A percentile compares a stretch with the other conserved stretches of the same genome.
Conservation (phyloP, 1,140 invertebrate species). For the Sminthurides bifidus region DNA sequence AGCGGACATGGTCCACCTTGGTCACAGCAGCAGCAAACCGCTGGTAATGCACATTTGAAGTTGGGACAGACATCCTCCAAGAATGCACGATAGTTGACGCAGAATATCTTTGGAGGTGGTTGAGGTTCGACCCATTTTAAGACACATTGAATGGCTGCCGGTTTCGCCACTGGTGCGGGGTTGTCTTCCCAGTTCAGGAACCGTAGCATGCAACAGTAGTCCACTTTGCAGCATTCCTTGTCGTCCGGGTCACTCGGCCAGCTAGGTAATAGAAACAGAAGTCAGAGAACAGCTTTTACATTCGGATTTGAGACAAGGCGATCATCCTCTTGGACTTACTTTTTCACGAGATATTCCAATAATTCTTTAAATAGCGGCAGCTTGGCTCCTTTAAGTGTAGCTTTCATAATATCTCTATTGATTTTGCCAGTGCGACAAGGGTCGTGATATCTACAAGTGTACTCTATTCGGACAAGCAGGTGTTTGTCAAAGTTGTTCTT, state of each 20-base stretch:
- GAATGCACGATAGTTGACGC: conserved; percentile 30
- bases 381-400: conserved; percentile 29
- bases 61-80: conserved; percentile 28
- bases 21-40: conserved; percentile 23
- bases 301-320: not conserved
- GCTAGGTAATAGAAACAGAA: not conserved
- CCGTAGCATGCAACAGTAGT: conserved; percentile 26
- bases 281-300: not conserved
- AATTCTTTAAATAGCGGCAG: conserved; percentile 24
- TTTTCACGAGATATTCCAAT: conserved; percentile 29
- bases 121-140: conserved; percentile 28
- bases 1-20: conserved; percentile 14
- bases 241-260: too few species aligned
- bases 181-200: conserved; percentile 30
- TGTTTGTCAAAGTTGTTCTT: conserved; percentile 24
- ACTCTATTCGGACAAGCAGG: conserved; percentile 23
- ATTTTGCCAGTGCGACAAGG: conserved; percentile 29
- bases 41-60: conserved; percentile 24
- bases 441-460: conserved; percentile 28
- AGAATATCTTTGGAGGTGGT: conserved; percentile 29
- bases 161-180: conserved; percentile 26
- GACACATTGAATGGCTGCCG: conserved; percentile 25
- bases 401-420: conserved; percentile 23
- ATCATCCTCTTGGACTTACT: conserved; percentile 13
- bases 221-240: conserved; percentile 12